phyloP scores from a whole-genome alignment of 53 echinoderm and acorn worm species.

The Actinopyga echinites region DNA sequence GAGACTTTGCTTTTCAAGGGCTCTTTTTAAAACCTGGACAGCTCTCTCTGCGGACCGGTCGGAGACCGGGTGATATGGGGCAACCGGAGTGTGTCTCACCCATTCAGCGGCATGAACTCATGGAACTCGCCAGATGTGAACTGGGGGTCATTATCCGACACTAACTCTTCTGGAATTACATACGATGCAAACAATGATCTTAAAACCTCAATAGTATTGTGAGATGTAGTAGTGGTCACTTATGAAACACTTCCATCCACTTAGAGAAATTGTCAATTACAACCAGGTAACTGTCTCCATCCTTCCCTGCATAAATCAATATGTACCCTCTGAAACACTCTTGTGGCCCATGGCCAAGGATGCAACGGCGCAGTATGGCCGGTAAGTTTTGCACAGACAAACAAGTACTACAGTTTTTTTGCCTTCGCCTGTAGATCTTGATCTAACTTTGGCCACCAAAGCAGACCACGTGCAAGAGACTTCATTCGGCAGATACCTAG shows the following conservation, averaged over 20 bases:
- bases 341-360: background rate
- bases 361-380: background rate
- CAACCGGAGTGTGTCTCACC: background rate
- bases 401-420: background rate
- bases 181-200: too few species aligned
- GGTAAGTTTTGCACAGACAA: slow-evolving; percentile 6
- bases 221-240: too few species aligned
- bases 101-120: too few species aligned
- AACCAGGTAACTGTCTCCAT: background rate
- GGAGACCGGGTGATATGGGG: background rate
- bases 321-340: too few species aligned
- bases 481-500: slow-evolving; percentile 59
- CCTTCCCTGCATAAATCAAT: slow-evolving; percentile 5
- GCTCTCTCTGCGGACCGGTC: slow-evolving; percentile 5
- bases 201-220: too few species aligned
- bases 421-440: slow-evolving; percentile 26
- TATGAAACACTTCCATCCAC: too few species aligned
- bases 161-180: too few species aligned
- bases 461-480: slow-evolving; percentile 42
- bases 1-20: too few species aligned
- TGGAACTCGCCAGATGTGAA: too few species aligned
- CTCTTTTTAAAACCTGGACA: too few species aligned
- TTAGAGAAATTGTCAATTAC: too few species aligned
- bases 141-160: too few species aligned
- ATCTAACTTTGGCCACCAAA: slow-evolving; percentile 58